Evolutionary conservation across 2,888 invertebrate species (phyloP).

Genomic region (Ormyrus pomaceus): DNA sequence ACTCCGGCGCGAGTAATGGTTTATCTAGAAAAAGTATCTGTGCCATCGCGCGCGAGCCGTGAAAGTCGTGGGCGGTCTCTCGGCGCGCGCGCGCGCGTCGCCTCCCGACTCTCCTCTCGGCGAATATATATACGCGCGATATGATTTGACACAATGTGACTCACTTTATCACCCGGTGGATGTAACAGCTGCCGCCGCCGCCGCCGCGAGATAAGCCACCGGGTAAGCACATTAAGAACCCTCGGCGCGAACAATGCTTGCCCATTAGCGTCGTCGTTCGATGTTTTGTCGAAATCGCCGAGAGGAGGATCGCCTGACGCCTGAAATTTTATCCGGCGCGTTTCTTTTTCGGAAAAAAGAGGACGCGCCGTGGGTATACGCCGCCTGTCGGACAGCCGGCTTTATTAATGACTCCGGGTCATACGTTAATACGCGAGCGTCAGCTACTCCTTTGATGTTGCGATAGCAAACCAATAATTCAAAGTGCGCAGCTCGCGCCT

Average conservation of each 20-base stretch:
- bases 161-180: slow-evolving; percentile 22
- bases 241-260: slow-evolving; percentile 24
- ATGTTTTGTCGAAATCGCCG: neutral
- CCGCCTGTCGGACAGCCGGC: neutral
- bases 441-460: slow-evolving; percentile 42
- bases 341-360: neutral
- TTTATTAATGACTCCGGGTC: slow-evolving; percentile 25
- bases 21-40: slow-evolving; percentile 53
- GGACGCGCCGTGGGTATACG: no score
- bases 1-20: slow-evolving; percentile 31
- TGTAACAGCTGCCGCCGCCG: no score
- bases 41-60: slow-evolving; percentile 39
- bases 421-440: slow-evolving; percentile 19
- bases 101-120: neutral
- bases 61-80: slow-evolving; percentile 53
- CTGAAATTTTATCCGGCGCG: slow-evolving; percentile 5
- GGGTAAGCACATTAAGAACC: slow-evolving; percentile 38
- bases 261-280: slow-evolving; percentile 21
- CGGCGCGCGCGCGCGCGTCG: neutral
- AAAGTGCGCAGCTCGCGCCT: neutral
- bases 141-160: slow-evolving; percentile 39
- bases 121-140: slow-evolving; percentile 20
- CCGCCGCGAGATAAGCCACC: slow-evolving; percentile 47
- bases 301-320: no score
- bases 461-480: slow-evolving; percentile 47